Conservation (phyloP, 2,797 vertebrate genomes). For the Crenichthys baileyi region DNA sequence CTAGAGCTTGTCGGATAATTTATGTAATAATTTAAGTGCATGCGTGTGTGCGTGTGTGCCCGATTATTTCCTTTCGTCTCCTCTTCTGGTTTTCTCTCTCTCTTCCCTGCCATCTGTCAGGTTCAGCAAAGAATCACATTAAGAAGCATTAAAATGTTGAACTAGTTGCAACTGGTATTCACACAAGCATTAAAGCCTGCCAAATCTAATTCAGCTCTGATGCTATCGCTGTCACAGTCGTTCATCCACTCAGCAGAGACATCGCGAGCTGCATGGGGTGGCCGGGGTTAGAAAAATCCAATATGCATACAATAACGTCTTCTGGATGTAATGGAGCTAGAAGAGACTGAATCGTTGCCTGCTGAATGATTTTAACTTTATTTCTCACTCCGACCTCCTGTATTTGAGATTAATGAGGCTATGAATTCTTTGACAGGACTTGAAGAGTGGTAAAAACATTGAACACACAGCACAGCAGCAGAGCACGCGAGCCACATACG, state of each 20-base stretch:
- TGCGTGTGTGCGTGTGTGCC: neutral
- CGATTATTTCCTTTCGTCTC: neutral
- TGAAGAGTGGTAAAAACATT: conserved; percentile 10
- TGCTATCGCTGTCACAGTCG: conserved; percentile 41
- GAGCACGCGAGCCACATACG: no score
- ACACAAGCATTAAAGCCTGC: conserved; percentile 69
- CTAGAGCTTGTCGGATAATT: no score
- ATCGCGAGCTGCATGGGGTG: conserved; percentile 42
- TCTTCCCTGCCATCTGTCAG: conserved; percentile 55
- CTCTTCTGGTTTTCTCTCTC: conserved; percentile 4
- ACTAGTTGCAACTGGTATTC: conserved; percentile 67
- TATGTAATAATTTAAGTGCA: no score
- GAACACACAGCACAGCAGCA: conserved; percentile 8
- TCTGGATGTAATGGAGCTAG: conserved; percentile 61
- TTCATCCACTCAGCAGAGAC: conserved; percentile 59
- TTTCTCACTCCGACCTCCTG: conserved; percentile 44
- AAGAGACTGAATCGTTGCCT: conserved; percentile 49
- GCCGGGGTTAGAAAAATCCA: conserved; percentile 39
- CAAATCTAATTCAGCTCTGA: conserved; percentile 70
- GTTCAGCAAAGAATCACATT: conserved; percentile 68
- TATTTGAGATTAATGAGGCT: conserved; percentile 41
- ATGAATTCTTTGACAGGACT: conserved; percentile 22
- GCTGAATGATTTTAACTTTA: conserved; percentile 49
- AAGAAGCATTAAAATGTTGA: conserved; percentile 67
- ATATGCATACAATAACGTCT: conserved; percentile 49